These are phyloP conservation scores for Hymenopus coronatus DNA, from an alignment of 2,888 invertebrate species.

Conservation along the genomic window DNA sequence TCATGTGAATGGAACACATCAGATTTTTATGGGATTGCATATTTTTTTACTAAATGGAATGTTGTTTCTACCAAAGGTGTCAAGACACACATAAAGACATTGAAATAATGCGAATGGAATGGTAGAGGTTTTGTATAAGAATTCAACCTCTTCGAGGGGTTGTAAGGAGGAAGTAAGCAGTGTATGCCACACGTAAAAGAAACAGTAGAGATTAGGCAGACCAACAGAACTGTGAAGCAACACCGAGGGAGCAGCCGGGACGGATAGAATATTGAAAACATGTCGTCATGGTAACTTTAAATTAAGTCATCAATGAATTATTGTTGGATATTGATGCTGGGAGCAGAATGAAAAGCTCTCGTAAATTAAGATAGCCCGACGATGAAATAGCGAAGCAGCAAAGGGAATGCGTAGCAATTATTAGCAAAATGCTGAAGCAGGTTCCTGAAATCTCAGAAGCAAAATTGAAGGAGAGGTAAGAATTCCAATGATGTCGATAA, in stretches of 20 bases:
- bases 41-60: too few species aligned
- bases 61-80: too few species aligned
- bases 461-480: neutral
- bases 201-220: neutral
- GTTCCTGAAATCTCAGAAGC: neutral
- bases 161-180: too few species aligned
- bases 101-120: too few species aligned
- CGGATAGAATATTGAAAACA: conserved; percentile 36
- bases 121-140: too few species aligned
- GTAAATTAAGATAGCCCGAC: neutral
- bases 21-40: too few species aligned
- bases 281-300: conserved; percentile 47
- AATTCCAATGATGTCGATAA: neutral
- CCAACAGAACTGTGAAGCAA: neutral
- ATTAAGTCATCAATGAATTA: conserved; percentile 51
- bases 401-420: neutral
- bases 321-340: conserved; percentile 38
- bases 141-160: too few species aligned
- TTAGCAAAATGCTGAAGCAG: neutral
- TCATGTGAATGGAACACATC: too few species aligned
- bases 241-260: conserved; percentile 38
- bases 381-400: neutral
- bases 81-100: too few species aligned
- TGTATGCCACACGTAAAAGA: too few species aligned
- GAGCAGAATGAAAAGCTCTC: neutral